Base-by-base conservation (phyloP, 2,888 invertebrate genomes). In the Rugalucina vietnamica region DNA sequence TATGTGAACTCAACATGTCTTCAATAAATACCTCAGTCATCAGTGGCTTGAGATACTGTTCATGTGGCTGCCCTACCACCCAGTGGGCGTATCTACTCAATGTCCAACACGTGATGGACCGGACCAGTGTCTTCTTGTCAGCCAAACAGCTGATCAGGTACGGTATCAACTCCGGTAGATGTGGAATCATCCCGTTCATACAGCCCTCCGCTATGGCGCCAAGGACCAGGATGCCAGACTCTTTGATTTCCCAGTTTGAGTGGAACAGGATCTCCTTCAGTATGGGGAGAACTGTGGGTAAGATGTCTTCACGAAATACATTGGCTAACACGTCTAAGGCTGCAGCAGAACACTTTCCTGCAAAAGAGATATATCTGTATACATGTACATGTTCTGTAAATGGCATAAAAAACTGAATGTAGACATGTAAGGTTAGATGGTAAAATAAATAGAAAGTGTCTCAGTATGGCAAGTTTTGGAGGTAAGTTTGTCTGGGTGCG, bases 21-120 rank as follows among this genome's bases (percentile, higher is more conserved):
- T 12, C 43, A n/a, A 4, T 27, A 81, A 92, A 88, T 93, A 97
- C 97, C 96, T 98, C 98, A 27, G 97, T 97, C 98, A 99, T 98
- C 83, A 99, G 96, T 1, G 98, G 98, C 92, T 98, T 97, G 88
- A 99, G 96, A 95, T 98, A 99, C 82, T 97, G 96, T 92, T 99
- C 98, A 95, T 99, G 98, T 8, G 98, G 98, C 95, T 99, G 99
- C 82, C 97, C 97, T 21, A 99, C 99, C 74, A 99, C 99, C 99
- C 99, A 99, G 95, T 99, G 98, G 65, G 99, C 98, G 95, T 99
- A 99, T 78, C 99, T 97, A 89, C 98, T 98, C 39, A 99, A 96
- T 0, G 99, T 99, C 99, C 99, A 99, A 95, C 99, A 99, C 0
- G 99, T 99, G 94, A 99, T 99, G 88, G 99, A 98, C 84, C 99